Percentiles rank a stretch among this genome's conserved stretches.
These are phyloP conservation scores for Trichonephila inaurata DNA, from an alignment of 1,140 invertebrate species.

Conservation along the genomic window DNA sequence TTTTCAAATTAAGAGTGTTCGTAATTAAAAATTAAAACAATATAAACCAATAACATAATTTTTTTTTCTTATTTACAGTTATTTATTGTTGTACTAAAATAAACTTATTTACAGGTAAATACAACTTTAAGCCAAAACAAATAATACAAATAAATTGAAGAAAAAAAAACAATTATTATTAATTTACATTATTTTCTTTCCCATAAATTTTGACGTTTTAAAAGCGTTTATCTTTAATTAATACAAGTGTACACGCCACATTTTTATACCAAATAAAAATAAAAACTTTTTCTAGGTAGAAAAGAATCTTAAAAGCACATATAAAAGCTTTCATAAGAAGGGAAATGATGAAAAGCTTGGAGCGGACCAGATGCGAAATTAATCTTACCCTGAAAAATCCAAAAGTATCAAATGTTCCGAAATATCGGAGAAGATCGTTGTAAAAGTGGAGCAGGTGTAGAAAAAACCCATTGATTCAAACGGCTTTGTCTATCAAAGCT, in stretches of 20 bases:
- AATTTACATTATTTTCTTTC: neutral
- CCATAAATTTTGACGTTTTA: neutral
- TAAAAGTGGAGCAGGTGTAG: conserved; percentile 33
- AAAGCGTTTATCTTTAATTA: too few relatives aligned
- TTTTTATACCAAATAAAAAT: too few relatives aligned
- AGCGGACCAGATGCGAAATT: neutral
- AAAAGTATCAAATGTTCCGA: conserved; percentile 23
- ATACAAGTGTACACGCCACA: too few relatives aligned
- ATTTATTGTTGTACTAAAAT: too few relatives aligned
- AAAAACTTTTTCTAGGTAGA: neutral
- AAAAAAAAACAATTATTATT: too few relatives aligned
- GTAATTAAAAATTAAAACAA: too few relatives aligned
- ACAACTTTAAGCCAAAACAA: too few relatives aligned
- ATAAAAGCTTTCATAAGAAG: neutral
- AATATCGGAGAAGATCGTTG: conserved; percentile 13
- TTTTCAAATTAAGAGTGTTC: too few relatives aligned
- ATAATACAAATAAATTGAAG: too few relatives aligned
- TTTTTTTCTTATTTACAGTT: too few relatives aligned
- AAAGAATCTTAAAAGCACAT: neutral
- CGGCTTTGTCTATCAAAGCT: conserved; percentile 27
- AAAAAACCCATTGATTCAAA: conserved; percentile 16
- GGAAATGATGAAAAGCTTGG: neutral
- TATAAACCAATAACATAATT: too few relatives aligned
- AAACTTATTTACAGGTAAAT: too few relatives aligned
- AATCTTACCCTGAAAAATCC: conserved; percentile 41